phyloP scores from a whole-genome alignment of 2,888 invertebrate species.

The Erpobdella octoculata region DNA sequence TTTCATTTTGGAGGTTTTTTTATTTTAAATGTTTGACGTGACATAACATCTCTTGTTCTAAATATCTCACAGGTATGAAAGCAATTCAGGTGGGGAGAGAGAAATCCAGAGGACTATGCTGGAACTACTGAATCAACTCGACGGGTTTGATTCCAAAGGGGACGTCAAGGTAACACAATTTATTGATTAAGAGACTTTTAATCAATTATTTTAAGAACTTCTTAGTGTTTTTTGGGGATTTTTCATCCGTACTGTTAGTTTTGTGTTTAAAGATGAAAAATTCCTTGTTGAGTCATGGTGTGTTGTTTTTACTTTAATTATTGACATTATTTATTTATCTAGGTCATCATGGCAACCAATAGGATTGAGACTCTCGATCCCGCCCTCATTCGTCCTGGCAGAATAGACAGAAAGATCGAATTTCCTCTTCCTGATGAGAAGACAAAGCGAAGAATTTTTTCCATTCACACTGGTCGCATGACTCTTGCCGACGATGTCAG shows the following conservation, averaged over 20 bases:
- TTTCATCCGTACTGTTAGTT: neutral
- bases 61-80: constrained; percentile 68
- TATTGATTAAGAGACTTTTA: neutral
- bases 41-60: neutral
- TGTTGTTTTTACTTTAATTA: neutral
- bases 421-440: constrained; percentile 98
- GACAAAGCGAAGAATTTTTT: constrained; percentile 82
- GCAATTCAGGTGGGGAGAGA: constrained; percentile 95
- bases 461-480: constrained; percentile 98
- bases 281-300: too few species aligned
- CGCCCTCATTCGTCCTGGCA: constrained; percentile 91
- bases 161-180: constrained; percentile 75
- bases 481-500: constrained; percentile 93
- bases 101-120: constrained; percentile 99
- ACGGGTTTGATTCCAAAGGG: constrained; percentile 91
- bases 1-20: neutral
- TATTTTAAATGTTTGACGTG: neutral
- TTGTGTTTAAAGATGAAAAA: too few species aligned
- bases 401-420: constrained; percentile 98
- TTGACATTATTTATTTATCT: constrained; percentile 13
- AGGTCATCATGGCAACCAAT: constrained; percentile 54
- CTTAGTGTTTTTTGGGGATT: neutral
- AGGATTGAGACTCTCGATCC: constrained; percentile 97
- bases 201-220: neutral
- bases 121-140: constrained; percentile 92